phyloP scores from a whole-genome alignment of 2,797 vertebrate species.

The Delichon dasypus region DNA sequence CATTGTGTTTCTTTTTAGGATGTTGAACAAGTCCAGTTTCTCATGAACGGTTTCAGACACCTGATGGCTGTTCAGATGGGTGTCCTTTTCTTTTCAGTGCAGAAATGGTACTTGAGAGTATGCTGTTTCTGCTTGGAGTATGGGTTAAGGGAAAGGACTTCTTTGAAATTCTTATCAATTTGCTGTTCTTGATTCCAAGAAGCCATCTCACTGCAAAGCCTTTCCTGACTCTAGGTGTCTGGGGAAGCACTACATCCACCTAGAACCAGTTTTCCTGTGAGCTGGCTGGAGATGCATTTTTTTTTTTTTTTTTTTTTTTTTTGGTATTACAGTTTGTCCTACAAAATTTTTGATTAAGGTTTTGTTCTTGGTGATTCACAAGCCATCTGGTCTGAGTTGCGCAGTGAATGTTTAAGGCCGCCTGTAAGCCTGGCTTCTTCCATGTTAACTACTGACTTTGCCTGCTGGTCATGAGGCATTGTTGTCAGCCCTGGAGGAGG shows the following conservation, averaged over 20 bases:
- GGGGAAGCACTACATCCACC: background rate
- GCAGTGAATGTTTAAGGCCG: background rate
- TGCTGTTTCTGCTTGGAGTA: background rate
- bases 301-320: background rate
- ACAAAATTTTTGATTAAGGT: background rate
- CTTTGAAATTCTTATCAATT: background rate
- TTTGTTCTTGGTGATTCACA: background rate
- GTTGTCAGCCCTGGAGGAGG: background rate
- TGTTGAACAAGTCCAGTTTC: conserved; percentile 14
- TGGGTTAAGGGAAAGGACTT: background rate
- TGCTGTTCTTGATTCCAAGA: background rate
- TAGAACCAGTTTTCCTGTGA: background rate
- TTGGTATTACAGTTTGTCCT: background rate
- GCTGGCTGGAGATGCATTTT: background rate
- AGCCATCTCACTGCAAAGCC: background rate
- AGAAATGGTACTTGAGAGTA: background rate
- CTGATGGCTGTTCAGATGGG: conserved; percentile 15
- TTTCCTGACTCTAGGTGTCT: background rate
- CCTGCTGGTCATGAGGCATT: background rate
- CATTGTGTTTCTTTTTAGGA: background rate
- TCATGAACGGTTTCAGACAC: conserved; percentile 10
- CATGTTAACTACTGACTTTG: background rate
- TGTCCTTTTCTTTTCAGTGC: conserved; percentile 21
- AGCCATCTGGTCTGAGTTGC: background rate
- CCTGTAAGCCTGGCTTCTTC: background rate